These are phyloP conservation scores for Tragelaphus scriptus DNA, from an alignment of 2,113 vertebrate species.

Conservation along the genomic window DNA sequence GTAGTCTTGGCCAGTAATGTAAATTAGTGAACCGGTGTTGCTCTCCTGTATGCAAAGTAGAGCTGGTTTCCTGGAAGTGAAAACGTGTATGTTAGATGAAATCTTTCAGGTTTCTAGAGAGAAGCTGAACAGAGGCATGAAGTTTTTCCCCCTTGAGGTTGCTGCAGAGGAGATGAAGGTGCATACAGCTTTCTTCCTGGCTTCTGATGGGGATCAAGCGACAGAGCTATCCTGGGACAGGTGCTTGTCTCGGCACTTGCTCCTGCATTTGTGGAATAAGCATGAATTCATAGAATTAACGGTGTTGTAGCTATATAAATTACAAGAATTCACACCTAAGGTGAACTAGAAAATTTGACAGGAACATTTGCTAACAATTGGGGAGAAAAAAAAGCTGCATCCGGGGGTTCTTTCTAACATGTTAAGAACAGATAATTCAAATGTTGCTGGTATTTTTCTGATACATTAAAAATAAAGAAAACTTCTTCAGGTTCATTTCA, in stretches of 20 bases:
- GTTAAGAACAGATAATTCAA: neutral
- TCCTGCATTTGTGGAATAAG: neutral
- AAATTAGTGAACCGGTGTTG: neutral
- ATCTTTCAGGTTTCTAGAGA: neutral
- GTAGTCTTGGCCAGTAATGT: neutral
- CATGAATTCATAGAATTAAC: neutral
- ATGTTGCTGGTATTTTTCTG: neutral
- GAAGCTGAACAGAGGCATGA: neutral
- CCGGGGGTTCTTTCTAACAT: neutral
- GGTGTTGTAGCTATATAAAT: neutral
- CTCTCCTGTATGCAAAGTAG: neutral
- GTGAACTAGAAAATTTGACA: neutral
- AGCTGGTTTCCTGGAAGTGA: neutral
- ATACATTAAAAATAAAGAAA: neutral
- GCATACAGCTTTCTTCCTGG: neutral
- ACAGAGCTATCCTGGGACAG: neutral
- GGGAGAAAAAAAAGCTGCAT: neutral
- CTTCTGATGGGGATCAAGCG: neutral
- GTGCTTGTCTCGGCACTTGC: neutral
- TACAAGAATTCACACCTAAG: neutral
- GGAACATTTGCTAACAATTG: neutral
- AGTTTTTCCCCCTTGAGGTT: neutral
- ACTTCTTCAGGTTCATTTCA: neutral
- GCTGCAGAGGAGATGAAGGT: neutral
- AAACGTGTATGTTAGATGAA: neutral